Base-by-base conservation (phyloP, 2,888 invertebrate genomes). In the Kryphioiulus occultus region DNA sequence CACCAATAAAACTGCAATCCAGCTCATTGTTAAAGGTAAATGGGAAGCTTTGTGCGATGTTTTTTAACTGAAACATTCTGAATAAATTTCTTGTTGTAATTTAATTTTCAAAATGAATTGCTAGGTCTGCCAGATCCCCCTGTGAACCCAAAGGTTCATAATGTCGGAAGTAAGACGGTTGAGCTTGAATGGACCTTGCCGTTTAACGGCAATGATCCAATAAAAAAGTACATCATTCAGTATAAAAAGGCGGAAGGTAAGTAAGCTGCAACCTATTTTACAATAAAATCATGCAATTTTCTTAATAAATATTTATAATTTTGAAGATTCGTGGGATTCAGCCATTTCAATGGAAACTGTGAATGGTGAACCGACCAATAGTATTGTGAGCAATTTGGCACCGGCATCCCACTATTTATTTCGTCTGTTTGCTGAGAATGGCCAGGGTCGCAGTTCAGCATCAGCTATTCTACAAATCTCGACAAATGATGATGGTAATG, bases 401-500 rank as follows among this genome's bases (percentile, higher is more conserved):
- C 88, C 88, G 0, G 86, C 88, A 26, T 84, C 83, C 0, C 32
- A 84, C 35, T 88, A 88, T 88, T 35, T 87, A 12, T 88, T 87
- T 47, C 87, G 87, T 1, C 7, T 86, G 22, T 86, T 82, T 44
- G 88, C 88, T 35, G 86, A 83, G 26, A 88, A 88, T 47, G 26
- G 26, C 32, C 47, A 44, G 5, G 88, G 88, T 4, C 47, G 86
- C 1, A 59, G 88, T 84, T 22, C 26, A 17, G 91, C 91, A 7
- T 91, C 92, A 39, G 91, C 91, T 88, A 90, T 91, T 17, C 89
- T 92, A 0, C 89, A 90, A 88, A 91, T 92, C 42, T 90, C 90
- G n/a, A 88, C 88, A 32, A 82, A 86, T 30, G n/a, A 92, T 91
- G 92, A 90, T 88, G 87, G 89, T 87, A 39, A 26, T 68, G 19